Evolutionary conservation across 2,113 vertebrate genomes (phyloP).

Genomic region (Campylomormyrus tamandua): DNA sequence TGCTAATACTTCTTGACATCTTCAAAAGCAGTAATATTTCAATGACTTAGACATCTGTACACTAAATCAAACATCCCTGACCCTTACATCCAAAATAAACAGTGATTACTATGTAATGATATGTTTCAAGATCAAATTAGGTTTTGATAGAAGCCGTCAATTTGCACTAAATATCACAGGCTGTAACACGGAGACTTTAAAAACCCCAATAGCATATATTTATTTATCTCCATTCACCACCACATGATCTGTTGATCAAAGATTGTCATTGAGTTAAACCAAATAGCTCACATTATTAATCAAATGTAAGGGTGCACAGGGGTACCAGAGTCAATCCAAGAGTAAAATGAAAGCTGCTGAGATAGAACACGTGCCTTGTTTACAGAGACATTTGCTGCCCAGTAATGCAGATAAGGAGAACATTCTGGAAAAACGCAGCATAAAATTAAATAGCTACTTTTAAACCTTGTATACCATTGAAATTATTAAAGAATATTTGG

Average conservation of each 20-base stretch:
- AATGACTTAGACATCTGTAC: background rate
- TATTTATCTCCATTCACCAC: background rate
- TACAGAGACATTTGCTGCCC: background rate
- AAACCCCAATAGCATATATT: background rate
- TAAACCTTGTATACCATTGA: background rate
- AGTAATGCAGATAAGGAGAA: background rate
- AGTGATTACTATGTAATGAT: conserved; percentile 7
- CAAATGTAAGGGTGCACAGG: background rate
- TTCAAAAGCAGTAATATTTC: background rate
- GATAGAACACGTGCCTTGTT: background rate
- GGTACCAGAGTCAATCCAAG: background rate
- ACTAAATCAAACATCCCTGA: background rate
- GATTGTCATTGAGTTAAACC: background rate
- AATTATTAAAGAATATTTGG: background rate
- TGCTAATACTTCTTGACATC: background rate
- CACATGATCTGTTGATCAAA: background rate
- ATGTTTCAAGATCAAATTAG: conserved; percentile 5
- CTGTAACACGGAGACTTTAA: background rate
- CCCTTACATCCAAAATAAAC: background rate
- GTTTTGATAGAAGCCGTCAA: background rate
- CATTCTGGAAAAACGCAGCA: background rate
- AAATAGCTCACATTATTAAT: background rate
- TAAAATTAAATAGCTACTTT: background rate
- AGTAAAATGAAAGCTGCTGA: background rate
- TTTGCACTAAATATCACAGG: background rate